Percentiles rank a stretch among this genome's conserved stretches.
phyloP scores from a whole-genome alignment of 2,113 vertebrate species.

The Spizaetus ornatus region DNA sequence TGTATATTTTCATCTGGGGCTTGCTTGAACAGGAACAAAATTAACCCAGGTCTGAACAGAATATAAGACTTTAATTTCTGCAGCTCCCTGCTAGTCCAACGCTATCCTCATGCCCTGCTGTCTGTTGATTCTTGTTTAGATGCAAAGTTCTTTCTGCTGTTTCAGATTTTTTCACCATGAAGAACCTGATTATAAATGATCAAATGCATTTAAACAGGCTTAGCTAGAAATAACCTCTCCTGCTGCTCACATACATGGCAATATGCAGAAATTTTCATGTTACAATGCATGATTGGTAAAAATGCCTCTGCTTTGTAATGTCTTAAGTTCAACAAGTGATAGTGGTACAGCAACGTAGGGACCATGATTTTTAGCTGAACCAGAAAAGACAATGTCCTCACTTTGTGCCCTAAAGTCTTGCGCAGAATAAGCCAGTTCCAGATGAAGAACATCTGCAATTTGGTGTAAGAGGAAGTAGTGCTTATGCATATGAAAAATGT shows the following conservation, averaged over 20 bases:
- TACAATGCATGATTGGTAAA: neutral
- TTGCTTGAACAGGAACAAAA: neutral
- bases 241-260: neutral
- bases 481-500: neutral
- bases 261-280: neutral
- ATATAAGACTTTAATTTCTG: neutral
- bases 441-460: neutral
- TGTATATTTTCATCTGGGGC: neutral
- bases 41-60: neutral
- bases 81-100: neutral
- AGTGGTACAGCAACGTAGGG: neutral
- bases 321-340: neutral
- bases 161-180: neutral
- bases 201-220: neutral
- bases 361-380: neutral
- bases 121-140: neutral
- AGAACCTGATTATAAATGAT: neutral
- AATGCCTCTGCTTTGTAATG: neutral
- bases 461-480: neutral
- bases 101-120: neutral
- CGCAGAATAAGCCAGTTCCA: neutral
- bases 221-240: neutral
- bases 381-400: neutral
- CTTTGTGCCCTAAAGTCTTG: neutral
- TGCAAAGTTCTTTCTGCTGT: neutral